phyloP scores from a whole-genome alignment of 64 coral and sea anemone species.

The Pocillopora damicornis region DNA sequence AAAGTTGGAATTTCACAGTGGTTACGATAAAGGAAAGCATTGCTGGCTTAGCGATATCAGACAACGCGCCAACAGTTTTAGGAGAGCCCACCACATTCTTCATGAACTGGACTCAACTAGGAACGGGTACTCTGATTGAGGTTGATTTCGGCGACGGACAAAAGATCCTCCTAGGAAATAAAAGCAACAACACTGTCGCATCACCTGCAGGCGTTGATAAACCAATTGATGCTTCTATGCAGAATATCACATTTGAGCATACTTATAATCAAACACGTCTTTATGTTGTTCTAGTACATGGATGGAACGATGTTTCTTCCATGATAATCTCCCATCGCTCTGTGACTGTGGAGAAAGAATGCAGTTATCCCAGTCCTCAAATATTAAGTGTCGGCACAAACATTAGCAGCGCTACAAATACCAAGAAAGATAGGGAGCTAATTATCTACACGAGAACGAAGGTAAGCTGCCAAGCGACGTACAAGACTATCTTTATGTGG shows the following conservation, averaged over 20 bases:
- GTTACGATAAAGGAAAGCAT: constrained; percentile 1
- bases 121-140: neutral
- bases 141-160: constrained; percentile 18
- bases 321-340: neutral
- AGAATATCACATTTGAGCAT: neutral
- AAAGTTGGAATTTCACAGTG: neutral
- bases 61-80: constrained; percentile 7
- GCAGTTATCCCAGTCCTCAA: constrained; percentile 3
- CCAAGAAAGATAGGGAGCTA: neutral
- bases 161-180: neutral
- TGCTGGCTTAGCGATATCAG: neutral
- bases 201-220: neutral
- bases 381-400: constrained; percentile 4
- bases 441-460: constrained; percentile 1
- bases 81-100: neutral
- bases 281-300: constrained; percentile 18
- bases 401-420: neutral
- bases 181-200: neutral
- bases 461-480: constrained; percentile 33
- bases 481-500: constrained; percentile 30
- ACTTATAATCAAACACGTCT: neutral
- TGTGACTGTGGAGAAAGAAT: constrained; percentile 14
- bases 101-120: neutral
- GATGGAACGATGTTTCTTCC: constrained; percentile 40
- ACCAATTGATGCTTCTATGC: neutral